A percentile compares a stretch with the other conserved stretches of the same genome.
phyloP scores from a whole-genome alignment of 2,888 invertebrate genomes.

The Ophion obscuratus region DNA sequence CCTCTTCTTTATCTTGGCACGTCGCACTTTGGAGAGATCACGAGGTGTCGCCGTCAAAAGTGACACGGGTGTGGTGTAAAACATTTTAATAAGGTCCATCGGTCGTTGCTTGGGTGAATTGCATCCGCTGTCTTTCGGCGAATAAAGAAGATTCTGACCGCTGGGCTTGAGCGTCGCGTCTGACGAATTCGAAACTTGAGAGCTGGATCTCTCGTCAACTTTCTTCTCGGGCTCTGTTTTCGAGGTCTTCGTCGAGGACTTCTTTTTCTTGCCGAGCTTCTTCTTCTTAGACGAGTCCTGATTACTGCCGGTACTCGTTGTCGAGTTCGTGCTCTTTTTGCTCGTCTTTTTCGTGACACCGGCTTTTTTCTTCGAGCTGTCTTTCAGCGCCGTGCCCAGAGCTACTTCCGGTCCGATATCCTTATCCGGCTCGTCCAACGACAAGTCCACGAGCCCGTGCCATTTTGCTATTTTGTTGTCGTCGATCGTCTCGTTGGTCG shows the following conservation, averaged over 20 bases:
- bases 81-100: constrained; percentile 80
- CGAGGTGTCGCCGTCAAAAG: constrained; percentile 81
- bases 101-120: constrained; percentile 78
- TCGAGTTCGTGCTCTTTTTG: constrained; percentile 65
- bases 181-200: constrained; percentile 65
- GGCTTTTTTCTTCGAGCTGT: constrained; percentile 47
- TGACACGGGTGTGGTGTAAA: constrained; percentile 81
- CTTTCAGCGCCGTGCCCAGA: constrained; percentile 62
- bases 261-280: constrained; percentile 77
- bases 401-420: constrained; percentile 71
- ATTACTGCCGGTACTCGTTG: constrained; percentile 67
- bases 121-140: constrained; percentile 71
- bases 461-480: constrained; percentile 78
- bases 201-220: constrained; percentile 66
- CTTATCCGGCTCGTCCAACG: constrained; percentile 73
- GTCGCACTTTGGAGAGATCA: constrained; percentile 80
- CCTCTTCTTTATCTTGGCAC: constrained; percentile 80
- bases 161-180: constrained; percentile 69
- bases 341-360: constrained; percentile 41
- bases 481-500: constrained; percentile 75
- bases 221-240: constrained; percentile 82
- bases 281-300: constrained; percentile 79
- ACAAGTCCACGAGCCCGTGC: constrained; percentile 77
- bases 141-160: constrained; percentile 63
- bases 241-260: constrained; percentile 75